These are phyloP conservation scores for Drosophila sechellia DNA, from an alignment of 1,140 invertebrate genomes.

Conservation along the genomic window DNA sequence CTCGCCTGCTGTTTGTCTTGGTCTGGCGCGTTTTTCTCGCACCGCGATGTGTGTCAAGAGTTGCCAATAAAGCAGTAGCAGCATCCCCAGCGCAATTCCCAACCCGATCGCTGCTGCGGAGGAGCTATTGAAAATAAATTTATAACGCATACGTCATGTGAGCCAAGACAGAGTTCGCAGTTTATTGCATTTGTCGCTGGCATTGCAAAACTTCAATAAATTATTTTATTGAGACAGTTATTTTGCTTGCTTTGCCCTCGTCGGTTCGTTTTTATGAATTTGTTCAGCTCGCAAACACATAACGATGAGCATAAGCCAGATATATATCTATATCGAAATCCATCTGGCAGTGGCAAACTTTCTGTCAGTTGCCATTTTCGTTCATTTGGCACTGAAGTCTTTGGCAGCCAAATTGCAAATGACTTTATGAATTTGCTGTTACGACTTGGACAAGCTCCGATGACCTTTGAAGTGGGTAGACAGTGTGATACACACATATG, in stretches of 20 bases:
- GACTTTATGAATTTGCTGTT: conserved; percentile 71
- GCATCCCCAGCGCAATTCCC: conserved; percentile 9
- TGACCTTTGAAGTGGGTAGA: conserved; percentile 7
- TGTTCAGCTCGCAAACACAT: conserved; percentile 41
- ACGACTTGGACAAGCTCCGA: conserved; percentile 20
- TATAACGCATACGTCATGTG: conserved; percentile 80
- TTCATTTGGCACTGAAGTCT: conserved; percentile 30
- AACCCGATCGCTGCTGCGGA: conserved; percentile 36
- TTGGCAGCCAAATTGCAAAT: conserved; percentile 75
- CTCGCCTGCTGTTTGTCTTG: conserved; percentile 43
- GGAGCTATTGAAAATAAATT: conserved; percentile 76
- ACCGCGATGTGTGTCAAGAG: conserved; percentile 78
- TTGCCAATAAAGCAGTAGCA: conserved; percentile 62
- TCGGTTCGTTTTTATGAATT: conserved; percentile 58
- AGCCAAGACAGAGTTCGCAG: conserved; percentile 50
- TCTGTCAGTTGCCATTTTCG: conserved; percentile 66
- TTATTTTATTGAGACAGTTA: conserved; percentile 84
- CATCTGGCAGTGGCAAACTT: conserved; percentile 22
- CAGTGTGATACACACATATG: no score
- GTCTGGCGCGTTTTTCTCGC: conserved; percentile 48
- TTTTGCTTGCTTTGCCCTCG: conserved; percentile 56
- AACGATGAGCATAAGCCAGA: conserved; percentile 27
- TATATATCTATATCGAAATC: conserved; percentile 24
- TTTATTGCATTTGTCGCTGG: conserved; percentile 82
- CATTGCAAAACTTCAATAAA: conserved; percentile 82